Evolutionary conservation across 2,113 vertebrate species (phyloP), one percentile per base, ranked within the genome.

Genomic region (Myxocyprinus asiaticus): DNA sequence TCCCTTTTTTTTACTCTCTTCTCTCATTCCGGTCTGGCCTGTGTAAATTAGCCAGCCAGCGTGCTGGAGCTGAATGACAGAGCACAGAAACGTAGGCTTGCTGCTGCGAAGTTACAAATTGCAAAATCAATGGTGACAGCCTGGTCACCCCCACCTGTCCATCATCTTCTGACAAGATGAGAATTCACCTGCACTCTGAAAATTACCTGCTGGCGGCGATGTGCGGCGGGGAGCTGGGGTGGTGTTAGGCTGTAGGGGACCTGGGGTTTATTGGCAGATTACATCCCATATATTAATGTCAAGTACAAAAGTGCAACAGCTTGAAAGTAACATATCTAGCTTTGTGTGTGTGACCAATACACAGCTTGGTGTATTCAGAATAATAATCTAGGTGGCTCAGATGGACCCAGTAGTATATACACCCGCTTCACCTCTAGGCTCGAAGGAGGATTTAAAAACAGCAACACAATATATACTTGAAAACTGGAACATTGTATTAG

Each of bases 111-210:
- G 7, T 74, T 79, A 63, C 76, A 79, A 61, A 78, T 67, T 51
- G 47, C 55, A 56, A 82, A 78, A 82, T 82, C 81, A 67, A 63
- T 79, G 56, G 17, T 43, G n/a, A 43, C 58, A 67, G 70, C 15
- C 48, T n/a, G 61, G 11, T 75, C 71, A 47, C 77, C 69, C 51
- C 59, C 17, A 70, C 64, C 64, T 83, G 81, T 79, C 81, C 56
- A 45, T 76, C 65, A 79, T 17, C 58, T 51, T 63, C 10, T 75
- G 81, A 79, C 76, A 83, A 75, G 64, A 82, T 82, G 64, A 79
- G 64, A 79, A 82, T 79, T 82, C 69, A 74, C 33, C 51, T 68
- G 55, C 22, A 62, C 63, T 74, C 55, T 78, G 67, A 51, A 63
- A 67, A 56, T 82, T 56, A 78, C 63, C 68, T 70, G 48, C 55